Conservation (phyloP, 2,888 invertebrate genomes). For the Eupeodes luniger region DNA sequence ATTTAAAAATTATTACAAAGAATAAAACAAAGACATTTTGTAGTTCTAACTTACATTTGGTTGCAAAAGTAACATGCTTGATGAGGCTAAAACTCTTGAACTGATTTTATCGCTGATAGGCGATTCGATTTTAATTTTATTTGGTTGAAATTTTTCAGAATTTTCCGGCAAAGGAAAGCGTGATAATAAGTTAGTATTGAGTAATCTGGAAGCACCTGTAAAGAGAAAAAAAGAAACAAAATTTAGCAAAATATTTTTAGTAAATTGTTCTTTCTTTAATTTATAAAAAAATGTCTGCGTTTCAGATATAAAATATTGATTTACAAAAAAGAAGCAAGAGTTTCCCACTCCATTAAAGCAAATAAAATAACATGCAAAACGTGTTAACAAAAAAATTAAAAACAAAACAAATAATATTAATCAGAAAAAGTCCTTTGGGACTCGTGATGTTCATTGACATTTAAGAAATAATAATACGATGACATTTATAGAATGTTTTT, state of each 20-base stretch:
- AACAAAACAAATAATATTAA: constrained; percentile 1
- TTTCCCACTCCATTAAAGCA: not conserved
- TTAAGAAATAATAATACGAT: constrained; percentile 33
- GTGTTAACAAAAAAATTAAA: constrained; percentile 21
- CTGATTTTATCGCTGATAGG: constrained; percentile 78
- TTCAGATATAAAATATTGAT: not conserved
- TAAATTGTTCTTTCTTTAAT: not conserved
- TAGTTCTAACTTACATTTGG: constrained; percentile 89
- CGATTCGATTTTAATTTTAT: constrained; percentile 69
- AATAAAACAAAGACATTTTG: not conserved
- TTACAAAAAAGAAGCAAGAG: not conserved
- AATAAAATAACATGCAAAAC: constrained; percentile 4
- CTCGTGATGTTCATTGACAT: constrained; percentile 53
- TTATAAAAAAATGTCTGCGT: not conserved
- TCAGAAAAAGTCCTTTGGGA: constrained; percentile 45
- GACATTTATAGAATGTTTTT: constrained; percentile 14
- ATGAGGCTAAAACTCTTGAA: constrained; percentile 81
- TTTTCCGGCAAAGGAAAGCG: constrained; percentile 62
- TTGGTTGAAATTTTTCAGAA: constrained; percentile 61
- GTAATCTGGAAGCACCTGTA: constrained; percentile 78
- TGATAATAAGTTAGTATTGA: constrained; percentile 65
- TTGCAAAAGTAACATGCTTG: constrained; percentile 97
- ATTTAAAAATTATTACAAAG: no score
- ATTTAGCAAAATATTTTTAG: not conserved
- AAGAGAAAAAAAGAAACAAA: constrained; percentile 39